Evolutionary conservation across 1,140 invertebrate genomes (phyloP), one percentile per base, ranked within the genome.

Genomic region (Hylaeus anthracinus): DNA sequence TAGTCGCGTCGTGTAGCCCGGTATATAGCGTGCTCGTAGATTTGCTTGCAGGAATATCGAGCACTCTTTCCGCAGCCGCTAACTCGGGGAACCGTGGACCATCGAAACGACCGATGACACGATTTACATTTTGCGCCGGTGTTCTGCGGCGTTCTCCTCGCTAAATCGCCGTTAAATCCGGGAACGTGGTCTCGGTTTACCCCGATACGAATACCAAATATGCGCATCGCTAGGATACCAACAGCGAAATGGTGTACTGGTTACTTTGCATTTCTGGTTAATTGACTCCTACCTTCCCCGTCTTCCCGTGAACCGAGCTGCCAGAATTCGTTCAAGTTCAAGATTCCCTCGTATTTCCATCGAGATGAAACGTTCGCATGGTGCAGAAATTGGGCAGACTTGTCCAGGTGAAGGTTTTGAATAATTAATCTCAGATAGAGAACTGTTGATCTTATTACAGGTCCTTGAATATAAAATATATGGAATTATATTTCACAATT

Each of bases 161-260:
- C 66, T 81, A 70, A 81, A 81, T 81, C 79, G 43, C 73, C 60
- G 60, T 76, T 76, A 71, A 81, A 77, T 81, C 73, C 65, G 15
- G 39, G 58, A 53, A 63, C 60, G 56, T 12, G 63, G 51, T 39
- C 10, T 76, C 66, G 72, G 72, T 81, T 76, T 64, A 63, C 72
- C 41, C 63, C 56, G 58, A 60, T 75, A 48, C 66, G 73, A 81
- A 77, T 81, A 77, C 73, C 73, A 65, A 81, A 81, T 77, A 70
- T 26, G 5, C 26, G 56, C n/a, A 39, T 58, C 41, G 39, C 65
- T 8, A 12, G 51, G 53, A 77, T n/a, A 77, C 64, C 63, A 9
- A 3, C 39, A n/a, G 12, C 58, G 48, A 48, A 26, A 15, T 39
- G 51, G 9, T 15, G 39, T 69, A 70, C 55, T 0, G 39, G 51